Conservation (phyloP, 1,140 invertebrate genomes). For the Aphelinus certus region DNA sequence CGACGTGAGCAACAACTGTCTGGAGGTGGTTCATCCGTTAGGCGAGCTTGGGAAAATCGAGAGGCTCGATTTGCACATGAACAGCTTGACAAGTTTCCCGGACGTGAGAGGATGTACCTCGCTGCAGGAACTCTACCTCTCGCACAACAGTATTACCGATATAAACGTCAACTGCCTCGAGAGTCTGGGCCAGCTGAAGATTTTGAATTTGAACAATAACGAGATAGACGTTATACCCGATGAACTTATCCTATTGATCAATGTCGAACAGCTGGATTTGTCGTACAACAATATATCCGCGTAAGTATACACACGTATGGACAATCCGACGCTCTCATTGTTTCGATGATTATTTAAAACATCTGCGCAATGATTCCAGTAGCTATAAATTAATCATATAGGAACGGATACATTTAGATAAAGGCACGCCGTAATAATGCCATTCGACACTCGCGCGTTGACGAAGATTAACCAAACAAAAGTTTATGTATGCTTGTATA, state of each 20-base stretch:
- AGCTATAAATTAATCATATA: no score
- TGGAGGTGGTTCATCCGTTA: constrained; percentile 76
- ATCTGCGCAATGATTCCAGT: no score
- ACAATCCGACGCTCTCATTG: no score
- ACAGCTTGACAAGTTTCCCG: constrained; percentile 74
- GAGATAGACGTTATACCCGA: constrained; percentile 78
- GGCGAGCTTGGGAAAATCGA: constrained; percentile 84
- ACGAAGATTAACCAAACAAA: no score
- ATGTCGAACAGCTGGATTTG: constrained; percentile 82
- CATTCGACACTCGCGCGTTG: no score
- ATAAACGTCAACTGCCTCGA: constrained; percentile 74
- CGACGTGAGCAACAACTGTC: constrained; percentile 70
- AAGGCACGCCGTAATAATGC: no score
- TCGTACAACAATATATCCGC: constrained; percentile 82
- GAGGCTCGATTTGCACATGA: constrained; percentile 81
- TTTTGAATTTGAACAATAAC: constrained; percentile 82
- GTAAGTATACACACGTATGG: constrained; percentile 60
- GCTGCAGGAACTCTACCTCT: constrained; percentile 80
- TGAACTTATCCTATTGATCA: constrained; percentile 78
- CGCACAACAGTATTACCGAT: constrained; percentile 81
- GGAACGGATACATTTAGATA: no score
- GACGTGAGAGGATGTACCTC: constrained; percentile 74
- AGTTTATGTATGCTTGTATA: neutral
- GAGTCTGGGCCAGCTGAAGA: constrained; percentile 74
- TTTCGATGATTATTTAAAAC: no score